Conservation (phyloP, 2,113 vertebrate genomes). For the Empidonax alnorum region DNA sequence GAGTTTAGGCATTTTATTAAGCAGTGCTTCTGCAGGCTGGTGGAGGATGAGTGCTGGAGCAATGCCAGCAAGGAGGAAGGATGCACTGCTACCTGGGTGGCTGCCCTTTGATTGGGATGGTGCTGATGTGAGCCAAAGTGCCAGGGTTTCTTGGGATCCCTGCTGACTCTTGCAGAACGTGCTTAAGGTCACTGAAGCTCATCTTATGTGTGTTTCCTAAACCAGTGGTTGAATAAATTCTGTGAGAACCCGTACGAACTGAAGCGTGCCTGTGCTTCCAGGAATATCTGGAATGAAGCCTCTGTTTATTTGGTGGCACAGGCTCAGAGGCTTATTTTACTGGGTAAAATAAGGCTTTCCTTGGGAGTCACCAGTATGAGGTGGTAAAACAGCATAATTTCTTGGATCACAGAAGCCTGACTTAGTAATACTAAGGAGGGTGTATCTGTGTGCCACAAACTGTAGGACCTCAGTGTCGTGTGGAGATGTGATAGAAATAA, state of each 20-base stretch:
- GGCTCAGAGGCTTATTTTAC: neutral
- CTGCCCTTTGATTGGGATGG: neutral
- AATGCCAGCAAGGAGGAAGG: neutral
- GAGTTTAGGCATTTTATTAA: neutral
- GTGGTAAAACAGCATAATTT: neutral
- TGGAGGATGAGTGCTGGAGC: neutral
- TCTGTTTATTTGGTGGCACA: neutral
- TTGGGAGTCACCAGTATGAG: neutral
- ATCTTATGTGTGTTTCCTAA: neutral
- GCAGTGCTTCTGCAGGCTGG: neutral
- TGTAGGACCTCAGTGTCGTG: neutral
- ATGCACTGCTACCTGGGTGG: neutral
- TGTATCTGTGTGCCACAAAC: neutral
- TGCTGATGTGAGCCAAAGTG: neutral
- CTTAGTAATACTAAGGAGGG: neutral
- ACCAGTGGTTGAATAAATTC: neutral
- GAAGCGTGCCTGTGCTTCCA: neutral
- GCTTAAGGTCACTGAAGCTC: neutral
- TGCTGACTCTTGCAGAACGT: neutral
- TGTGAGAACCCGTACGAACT: rapidly evolving
- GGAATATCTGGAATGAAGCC: neutral
- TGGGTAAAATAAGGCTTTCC: neutral
- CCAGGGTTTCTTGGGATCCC: neutral
- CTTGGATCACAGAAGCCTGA: neutral
- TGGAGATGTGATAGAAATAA: neutral